Conservation (phyloP, 2,888 invertebrate genomes). For the Rhagonycha fulva region DNA sequence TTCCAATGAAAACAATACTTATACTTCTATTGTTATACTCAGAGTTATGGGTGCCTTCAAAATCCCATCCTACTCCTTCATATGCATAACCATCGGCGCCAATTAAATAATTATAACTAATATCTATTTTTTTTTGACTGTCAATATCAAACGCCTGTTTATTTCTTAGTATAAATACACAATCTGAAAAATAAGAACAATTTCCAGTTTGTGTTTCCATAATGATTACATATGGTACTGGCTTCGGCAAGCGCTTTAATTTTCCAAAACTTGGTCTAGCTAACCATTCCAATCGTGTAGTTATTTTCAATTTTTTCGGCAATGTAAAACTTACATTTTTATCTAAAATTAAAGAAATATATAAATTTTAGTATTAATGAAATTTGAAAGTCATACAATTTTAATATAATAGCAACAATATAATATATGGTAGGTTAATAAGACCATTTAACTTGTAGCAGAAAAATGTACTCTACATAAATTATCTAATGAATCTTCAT, state of each 20-base stretch:
- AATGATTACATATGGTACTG: conserved; percentile 62
- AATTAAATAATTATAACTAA: conserved; percentile 58
- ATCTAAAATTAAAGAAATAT: conserved; percentile 15
- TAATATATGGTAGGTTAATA: too few relatives aligned
- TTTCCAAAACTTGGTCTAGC: conserved; percentile 61
- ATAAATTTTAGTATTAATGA: not conserved
- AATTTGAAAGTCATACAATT: not conserved
- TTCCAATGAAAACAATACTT: not conserved
- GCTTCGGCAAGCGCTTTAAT: conserved; percentile 51
- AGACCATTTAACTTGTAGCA: too few relatives aligned
- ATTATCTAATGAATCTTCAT: too few relatives aligned
- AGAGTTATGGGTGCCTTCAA: not conserved
- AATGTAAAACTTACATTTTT: conserved; percentile 29
- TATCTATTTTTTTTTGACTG: conserved; percentile 64
- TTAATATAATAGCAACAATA: too few relatives aligned
- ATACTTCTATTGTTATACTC: not conserved
- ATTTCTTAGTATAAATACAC: conserved; percentile 62
- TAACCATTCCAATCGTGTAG: conserved; percentile 66
- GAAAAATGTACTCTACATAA: too few relatives aligned
- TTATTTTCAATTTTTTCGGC: conserved; percentile 57
- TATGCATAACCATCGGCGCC: conserved; percentile 62
- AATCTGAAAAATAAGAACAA: conserved; percentile 62
- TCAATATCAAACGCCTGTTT: conserved; percentile 75
- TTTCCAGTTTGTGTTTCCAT: conserved; percentile 68
- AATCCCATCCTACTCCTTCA: conserved; percentile 59